Conservation (phyloP, 1,140 invertebrate species). For the Tetramorium simillimum region DNA sequence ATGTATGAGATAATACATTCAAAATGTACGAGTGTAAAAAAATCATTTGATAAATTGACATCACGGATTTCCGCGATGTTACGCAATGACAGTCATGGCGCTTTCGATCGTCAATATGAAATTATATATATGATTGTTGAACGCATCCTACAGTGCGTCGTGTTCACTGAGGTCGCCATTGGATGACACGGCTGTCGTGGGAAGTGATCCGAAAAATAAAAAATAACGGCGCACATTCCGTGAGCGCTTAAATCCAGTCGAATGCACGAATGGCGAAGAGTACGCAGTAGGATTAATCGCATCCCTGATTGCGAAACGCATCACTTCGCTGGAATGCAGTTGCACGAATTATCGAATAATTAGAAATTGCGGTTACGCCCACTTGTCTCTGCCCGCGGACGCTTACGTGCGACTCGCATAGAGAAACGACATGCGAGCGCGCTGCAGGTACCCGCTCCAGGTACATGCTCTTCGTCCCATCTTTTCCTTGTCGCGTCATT, state of each 20-base stretch:
- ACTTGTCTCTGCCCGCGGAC: conserved; percentile 28
- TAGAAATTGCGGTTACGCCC: conserved; percentile 60
- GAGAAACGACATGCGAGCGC: neutral
- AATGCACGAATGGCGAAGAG: neutral
- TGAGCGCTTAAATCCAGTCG: neutral
- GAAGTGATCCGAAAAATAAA: conserved; percentile 42
- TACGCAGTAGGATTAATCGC: conserved; percentile 14
- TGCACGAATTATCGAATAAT: conserved; percentile 70
- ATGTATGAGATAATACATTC: neutral
- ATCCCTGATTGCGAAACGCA: conserved; percentile 61
- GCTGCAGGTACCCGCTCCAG: neutral
- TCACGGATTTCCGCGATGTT: conserved; percentile 30
- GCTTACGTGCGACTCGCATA: neutral
- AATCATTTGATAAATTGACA: neutral
- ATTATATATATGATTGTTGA: neutral
- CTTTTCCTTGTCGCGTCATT: neutral
- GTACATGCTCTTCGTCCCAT: neutral
- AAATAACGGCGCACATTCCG: neutral
- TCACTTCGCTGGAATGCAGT: conserved; percentile 54
- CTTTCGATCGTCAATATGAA: conserved; percentile 1
- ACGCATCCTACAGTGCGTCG: neutral
- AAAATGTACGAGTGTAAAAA: neutral
- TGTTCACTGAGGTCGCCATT: neutral
- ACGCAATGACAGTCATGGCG: neutral
- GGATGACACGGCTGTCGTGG: conserved; percentile 22